A percentile compares a stretch with the other conserved stretches of the same genome.
Evolutionary conservation across 2,888 invertebrate genomes (phyloP).

Genomic region (Syrphus vitripennis): DNA sequence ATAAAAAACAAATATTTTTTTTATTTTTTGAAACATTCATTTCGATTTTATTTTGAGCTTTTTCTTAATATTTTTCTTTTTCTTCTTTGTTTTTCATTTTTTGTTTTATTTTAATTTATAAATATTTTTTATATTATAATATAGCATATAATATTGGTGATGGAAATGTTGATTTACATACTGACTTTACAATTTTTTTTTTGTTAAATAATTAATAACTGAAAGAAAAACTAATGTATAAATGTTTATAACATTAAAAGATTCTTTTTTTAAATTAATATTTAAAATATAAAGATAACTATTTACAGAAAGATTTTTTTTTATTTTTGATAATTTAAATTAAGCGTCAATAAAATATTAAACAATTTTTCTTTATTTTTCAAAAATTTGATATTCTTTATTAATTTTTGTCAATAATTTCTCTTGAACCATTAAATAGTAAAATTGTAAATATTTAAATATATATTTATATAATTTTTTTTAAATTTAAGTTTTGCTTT

Average conservation of each 20-base stretch:
- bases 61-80: constrained; percentile 6
- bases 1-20: background rate
- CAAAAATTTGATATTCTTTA: constrained; percentile 34
- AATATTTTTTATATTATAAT: constrained; percentile 49
- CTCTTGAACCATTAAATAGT: constrained; percentile 15
- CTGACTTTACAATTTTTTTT: constrained; percentile 37
- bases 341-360: constrained; percentile 32
- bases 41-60: constrained; percentile 68
- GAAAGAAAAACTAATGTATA: constrained; percentile 8
- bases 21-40: constrained; percentile 67
- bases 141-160: constrained; percentile 33
- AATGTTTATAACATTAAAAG: constrained; percentile 43
- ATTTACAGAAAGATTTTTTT: background rate
- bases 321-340: constrained; percentile 19
- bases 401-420: background rate
- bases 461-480: constrained; percentile 27
- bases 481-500: constrained; percentile 24
- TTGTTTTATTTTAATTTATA: constrained; percentile 56
- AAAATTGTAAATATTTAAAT: constrained; percentile 60
- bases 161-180: constrained; percentile 68
- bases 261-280: background rate
- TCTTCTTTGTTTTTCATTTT: constrained; percentile 27
- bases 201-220: constrained; percentile 48
- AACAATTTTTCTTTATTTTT: background rate
- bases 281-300: no score